Conservation (phyloP, 2,888 invertebrate species). For the Tipula confusa region DNA sequence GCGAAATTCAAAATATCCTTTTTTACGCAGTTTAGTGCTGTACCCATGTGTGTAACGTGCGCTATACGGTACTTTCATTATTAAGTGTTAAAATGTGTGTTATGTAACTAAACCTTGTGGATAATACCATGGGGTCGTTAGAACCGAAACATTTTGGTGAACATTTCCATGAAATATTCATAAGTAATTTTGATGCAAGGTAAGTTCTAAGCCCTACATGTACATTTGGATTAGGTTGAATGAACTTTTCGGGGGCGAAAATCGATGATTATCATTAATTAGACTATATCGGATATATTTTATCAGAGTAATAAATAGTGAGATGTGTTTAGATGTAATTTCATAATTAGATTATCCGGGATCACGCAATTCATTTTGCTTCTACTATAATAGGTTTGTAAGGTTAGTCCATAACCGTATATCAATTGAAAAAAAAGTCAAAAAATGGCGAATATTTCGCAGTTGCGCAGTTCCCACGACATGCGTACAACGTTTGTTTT, state of each 20-base stretch:
- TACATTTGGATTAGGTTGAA: neutral
- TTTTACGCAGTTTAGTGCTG: neutral
- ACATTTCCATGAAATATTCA: conserved; percentile 49
- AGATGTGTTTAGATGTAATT: neutral
- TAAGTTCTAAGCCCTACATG: conserved; percentile 29
- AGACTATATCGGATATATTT: neutral
- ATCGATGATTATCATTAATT: neutral
- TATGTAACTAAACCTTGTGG: neutral
- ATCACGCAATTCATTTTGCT: neutral
- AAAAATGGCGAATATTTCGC: neutral
- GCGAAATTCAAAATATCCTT: neutral
- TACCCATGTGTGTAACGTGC: neutral
- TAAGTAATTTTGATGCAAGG: conserved; percentile 45
- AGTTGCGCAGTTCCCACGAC: neutral
- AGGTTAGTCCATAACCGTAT: neutral
- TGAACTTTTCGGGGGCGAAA: neutral
- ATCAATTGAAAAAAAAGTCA: neutral
- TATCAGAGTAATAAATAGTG: neutral
- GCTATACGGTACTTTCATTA: neutral
- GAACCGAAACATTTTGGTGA: conserved; percentile 50
- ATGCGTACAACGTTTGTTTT: neutral
- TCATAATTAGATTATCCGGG: neutral
- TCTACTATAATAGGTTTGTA: neutral
- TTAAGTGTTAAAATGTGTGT: neutral
- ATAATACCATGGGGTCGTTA: conserved; percentile 42